phyloP scores from a whole-genome alignment of 2,113 vertebrate species.

The Uropsilus gracilis region DNA sequence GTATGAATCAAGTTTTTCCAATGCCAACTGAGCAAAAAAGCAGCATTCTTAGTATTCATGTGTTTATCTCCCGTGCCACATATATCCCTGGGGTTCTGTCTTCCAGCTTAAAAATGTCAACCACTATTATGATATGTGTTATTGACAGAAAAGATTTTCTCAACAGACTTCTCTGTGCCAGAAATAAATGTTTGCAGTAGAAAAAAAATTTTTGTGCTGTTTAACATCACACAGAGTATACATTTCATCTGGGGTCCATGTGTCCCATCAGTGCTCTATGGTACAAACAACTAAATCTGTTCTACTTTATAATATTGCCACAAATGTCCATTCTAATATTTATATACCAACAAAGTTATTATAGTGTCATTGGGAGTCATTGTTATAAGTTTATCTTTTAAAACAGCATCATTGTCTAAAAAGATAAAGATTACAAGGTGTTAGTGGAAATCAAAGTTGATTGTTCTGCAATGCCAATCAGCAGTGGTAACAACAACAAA shows the following conservation, averaged over 20 bases:
- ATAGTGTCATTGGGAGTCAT: neutral
- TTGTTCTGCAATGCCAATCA: neutral
- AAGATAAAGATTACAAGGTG: neutral
- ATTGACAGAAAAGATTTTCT: conserved; percentile 26
- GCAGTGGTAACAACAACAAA: neutral
- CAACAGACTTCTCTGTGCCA: conserved; percentile 38
- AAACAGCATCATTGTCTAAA: neutral
- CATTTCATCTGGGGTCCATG: neutral
- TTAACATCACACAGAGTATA: neutral
- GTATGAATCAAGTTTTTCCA: neutral
- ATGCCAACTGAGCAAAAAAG: neutral
- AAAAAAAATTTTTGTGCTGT: conserved; percentile 37
- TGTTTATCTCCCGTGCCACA: neutral
- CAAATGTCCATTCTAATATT: neutral
- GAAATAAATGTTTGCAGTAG: neutral
- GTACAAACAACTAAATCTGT: neutral
- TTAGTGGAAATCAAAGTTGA: neutral
- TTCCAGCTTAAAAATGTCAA: conserved; percentile 41
- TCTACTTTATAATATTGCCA: neutral
- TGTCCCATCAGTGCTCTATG: neutral
- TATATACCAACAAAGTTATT: neutral
- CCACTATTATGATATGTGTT: neutral
- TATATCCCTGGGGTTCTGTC: neutral
- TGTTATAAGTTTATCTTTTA: neutral
- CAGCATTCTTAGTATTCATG: neutral